Evolutionary conservation across 2,797 vertebrate species (phyloP).

Genomic region (Salmo trutta): DNA sequence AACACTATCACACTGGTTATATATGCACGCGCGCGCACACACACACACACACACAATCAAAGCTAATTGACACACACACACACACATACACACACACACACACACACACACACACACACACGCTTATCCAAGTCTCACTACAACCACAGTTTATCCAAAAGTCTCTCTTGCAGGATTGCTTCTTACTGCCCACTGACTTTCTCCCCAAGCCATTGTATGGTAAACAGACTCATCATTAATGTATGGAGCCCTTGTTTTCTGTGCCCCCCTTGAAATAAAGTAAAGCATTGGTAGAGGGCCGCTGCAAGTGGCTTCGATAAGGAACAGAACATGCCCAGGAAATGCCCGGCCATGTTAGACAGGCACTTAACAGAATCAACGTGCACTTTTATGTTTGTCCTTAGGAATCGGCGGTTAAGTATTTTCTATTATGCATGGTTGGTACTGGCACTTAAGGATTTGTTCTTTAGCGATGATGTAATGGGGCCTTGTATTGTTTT

Average conservation of each 20-base stretch:
- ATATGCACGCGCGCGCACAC: no score
- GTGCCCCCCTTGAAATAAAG: constrained; percentile 24
- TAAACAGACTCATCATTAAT: constrained; percentile 46
- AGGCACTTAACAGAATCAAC: constrained; percentile 28
- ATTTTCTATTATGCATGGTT: neutral
- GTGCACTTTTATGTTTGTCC: neutral
- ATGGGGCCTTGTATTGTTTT: neutral
- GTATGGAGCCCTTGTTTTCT: constrained; percentile 24
- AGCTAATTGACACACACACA: no score
- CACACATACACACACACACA: no score
- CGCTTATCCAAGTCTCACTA: neutral
- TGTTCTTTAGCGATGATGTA: neutral
- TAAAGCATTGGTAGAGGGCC: neutral
- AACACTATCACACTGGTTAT: no score
- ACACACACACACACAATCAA: no score
- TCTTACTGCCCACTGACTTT: neutral
- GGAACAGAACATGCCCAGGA: neutral
- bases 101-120: neutral
- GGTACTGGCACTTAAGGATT: constrained; percentile 4
- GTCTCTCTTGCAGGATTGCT: neutral
- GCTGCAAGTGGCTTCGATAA: neutral
- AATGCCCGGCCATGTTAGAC: neutral
- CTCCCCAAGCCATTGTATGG: constrained; percentile 10
- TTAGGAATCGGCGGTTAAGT: neutral
- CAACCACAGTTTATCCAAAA: neutral